A percentile compares a stretch with the other conserved stretches of the same genome.
Conservation (phyloP, 2,113 vertebrate species). For the Elephas maximus region DNA sequence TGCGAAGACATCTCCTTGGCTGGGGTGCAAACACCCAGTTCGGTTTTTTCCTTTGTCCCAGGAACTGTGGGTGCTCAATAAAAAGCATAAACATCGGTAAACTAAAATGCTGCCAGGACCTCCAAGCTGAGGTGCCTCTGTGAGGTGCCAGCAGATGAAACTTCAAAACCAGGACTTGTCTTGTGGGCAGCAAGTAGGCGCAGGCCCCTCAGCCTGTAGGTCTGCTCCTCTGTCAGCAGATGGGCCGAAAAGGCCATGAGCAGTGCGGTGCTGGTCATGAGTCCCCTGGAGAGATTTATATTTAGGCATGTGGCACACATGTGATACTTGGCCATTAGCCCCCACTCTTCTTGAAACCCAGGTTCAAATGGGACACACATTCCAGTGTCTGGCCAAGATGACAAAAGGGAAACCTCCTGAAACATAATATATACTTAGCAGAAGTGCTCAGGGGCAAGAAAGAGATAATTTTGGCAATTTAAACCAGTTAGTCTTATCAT, state of each 20-base stretch:
- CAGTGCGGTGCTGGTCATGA: neutral
- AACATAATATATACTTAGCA: constrained; percentile 51
- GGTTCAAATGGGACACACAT: constrained; percentile 69
- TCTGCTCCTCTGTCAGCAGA: neutral
- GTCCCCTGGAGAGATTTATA: constrained; percentile 6
- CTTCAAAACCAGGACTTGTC: neutral
- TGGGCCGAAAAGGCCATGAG: neutral
- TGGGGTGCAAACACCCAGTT: constrained; percentile 54
- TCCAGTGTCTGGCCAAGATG: constrained; percentile 71
- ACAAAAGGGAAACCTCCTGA: constrained; percentile 76
- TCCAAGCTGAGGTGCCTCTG: neutral
- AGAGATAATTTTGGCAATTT: constrained; percentile 23
- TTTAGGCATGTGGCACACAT: constrained; percentile 66
- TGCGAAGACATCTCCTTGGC: constrained; percentile 30
- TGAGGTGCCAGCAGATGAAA: neutral
- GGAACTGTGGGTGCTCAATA: constrained; percentile 27
- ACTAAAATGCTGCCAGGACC: neutral
- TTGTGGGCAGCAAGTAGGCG: neutral
- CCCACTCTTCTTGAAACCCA: constrained; percentile 67
- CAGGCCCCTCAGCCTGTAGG: neutral
- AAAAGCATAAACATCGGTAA: neutral
- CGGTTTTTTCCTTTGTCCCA: constrained; percentile 16
- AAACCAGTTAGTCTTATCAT: constrained; percentile 10
- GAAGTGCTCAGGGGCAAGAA: neutral
- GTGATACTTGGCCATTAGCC: constrained; percentile 45